Evolutionary conservation across 1,140 invertebrate species (phyloP), one percentile per base, ranked within the genome.

Genomic region (Caerostris extrusa): DNA sequence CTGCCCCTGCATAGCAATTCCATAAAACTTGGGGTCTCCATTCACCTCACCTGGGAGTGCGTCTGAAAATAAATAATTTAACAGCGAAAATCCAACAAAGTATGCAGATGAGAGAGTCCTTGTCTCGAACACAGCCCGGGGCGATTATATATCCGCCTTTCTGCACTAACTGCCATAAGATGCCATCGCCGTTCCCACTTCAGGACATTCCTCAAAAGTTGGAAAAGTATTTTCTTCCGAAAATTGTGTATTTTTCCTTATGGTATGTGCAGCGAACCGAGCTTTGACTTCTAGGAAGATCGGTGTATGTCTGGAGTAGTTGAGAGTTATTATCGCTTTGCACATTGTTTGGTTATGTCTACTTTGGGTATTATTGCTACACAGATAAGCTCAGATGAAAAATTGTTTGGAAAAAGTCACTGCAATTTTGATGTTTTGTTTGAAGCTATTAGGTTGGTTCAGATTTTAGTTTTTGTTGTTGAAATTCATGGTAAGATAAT

Each of bases 151-250:
- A 82, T 82, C 90, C 90, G 71, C 90, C 90, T 82, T 57, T 55
- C 90, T 91, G 90, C 90, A 82, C 90, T 82, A 91, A 91, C 90
- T 60, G 71, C 90, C 71, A 91, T 50, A 91, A 91, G 71, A 91
- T 91, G 90, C 69, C 90, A 82, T 91, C 69, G 71, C 61, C 90
- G 57, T 91, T 91, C 82, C 90, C 17, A 19, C 71, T 82, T 91
- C 19, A 82, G 90, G n/a, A 91, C 90, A 91, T 91, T 91, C 90
- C 90, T 91, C 90, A 91, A 91, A 91, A 91, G 56, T 91, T 91
- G 71, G 90, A 91, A 82, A 91, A 82, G 69, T 82, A 82, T 91
- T 91, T 82, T 50, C 61, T 82, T 58, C 90, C 10, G 82, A 91
- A 91, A 82, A 82, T 19, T 53, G 90, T 91, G 61, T 88, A 61